Evolutionary conservation across 2,113 vertebrate species (phyloP).

Genomic region (Sinocyclocheilus anophthalmus): DNA sequence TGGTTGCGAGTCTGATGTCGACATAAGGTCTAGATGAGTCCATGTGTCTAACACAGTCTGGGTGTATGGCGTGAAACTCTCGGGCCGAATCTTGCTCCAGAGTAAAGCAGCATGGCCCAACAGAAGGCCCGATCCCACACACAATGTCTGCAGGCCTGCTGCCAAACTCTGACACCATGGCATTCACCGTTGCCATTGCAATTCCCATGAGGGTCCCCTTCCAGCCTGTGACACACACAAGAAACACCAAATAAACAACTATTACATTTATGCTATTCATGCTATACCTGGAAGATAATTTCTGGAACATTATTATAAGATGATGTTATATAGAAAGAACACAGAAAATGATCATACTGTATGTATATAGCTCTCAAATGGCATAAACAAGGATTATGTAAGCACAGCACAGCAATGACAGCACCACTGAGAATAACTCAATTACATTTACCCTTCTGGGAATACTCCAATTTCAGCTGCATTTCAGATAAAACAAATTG

Average conservation of each 20-base stretch:
- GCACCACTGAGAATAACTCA: neutral
- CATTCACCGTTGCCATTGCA: constrained; percentile 85
- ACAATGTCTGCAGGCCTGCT: constrained; percentile 77
- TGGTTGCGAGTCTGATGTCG: constrained; percentile 87
- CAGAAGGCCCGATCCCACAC: constrained; percentile 86
- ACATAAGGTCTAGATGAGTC: constrained; percentile 75
- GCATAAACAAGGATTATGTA: neutral
- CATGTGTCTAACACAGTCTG: constrained; percentile 79
- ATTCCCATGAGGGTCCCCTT: constrained; percentile 88
- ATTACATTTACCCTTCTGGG: neutral
- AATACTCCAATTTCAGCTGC: neutral
- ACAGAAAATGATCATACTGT: neutral
- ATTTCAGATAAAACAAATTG: neutral
- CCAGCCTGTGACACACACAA: constrained; percentile 80
- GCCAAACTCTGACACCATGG: constrained; percentile 84
- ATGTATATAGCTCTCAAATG: neutral
- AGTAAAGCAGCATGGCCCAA: constrained; percentile 89
- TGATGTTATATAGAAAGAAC: neutral
- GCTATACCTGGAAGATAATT: neutral
- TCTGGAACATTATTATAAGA: neutral
- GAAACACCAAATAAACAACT: constrained; percentile 31
- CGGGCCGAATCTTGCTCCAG: constrained; percentile 77
- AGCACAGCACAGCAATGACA: neutral
- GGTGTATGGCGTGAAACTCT: constrained; percentile 80
- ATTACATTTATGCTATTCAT: neutral